Evolutionary conservation across 1,140 invertebrate genomes (phyloP).

Genomic region (Papilio xuthus): DNA sequence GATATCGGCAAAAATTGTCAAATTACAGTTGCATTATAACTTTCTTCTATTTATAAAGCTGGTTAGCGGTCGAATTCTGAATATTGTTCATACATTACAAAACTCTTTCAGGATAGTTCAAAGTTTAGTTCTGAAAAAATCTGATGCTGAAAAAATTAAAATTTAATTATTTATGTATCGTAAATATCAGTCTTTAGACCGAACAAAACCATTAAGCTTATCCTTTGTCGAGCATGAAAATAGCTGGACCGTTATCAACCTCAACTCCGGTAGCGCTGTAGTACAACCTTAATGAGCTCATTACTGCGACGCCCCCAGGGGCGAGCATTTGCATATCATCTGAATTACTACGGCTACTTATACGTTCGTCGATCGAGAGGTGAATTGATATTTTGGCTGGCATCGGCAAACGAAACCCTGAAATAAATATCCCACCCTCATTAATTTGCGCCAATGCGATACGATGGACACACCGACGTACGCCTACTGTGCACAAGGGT

Average conservation of each 20-base stretch:
- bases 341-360: conserved; percentile 39
- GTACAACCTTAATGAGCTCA: conserved; percentile 70
- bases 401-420: conserved; percentile 66
- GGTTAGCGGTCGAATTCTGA: too few species aligned
- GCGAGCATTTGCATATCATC: conserved; percentile 66
- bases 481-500: conserved; percentile 48
- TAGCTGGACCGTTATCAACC: conserved; percentile 54
- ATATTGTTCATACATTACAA: too few species aligned
- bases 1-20: too few species aligned
- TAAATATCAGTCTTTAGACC: background rate
- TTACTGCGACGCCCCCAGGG: conserved; percentile 55
- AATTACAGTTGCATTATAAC: too few species aligned
- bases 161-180: background rate
- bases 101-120: too few species aligned
- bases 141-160: too few species aligned
- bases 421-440: conserved; percentile 78
- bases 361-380: conserved; percentile 42
- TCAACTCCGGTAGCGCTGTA: conserved; percentile 53
- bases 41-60: too few species aligned
- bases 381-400: conserved; percentile 69
- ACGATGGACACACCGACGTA: conserved; percentile 62
- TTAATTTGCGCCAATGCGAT: conserved; percentile 78
- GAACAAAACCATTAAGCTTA: conserved; percentile 34
- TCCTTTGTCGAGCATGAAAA: conserved; percentile 50
- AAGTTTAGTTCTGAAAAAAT: too few species aligned